Conservation (phyloP, 2,113 vertebrate species). For the Platysteira castanea region DNA sequence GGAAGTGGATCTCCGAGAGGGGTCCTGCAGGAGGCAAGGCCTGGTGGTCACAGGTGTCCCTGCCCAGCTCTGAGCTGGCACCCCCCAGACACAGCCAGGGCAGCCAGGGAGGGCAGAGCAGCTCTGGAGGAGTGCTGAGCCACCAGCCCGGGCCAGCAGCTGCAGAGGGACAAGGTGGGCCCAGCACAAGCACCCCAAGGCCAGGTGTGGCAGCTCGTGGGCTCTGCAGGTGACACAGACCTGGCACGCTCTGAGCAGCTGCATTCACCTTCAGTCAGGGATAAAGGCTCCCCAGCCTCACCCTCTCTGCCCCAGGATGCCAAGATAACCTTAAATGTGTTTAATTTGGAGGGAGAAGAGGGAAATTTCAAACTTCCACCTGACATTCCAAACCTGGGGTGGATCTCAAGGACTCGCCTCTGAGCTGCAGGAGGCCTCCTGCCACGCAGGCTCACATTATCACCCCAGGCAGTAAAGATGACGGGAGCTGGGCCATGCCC, state of each 20-base stretch:
- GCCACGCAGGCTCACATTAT: not conserved
- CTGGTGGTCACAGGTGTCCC: not conserved
- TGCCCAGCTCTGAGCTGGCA: not conserved
- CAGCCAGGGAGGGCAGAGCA: not conserved
- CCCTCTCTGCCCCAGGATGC: not conserved
- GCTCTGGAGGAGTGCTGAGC: not conserved
- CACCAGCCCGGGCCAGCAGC: not conserved
- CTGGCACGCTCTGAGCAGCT: not conserved
- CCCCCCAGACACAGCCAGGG: not conserved
- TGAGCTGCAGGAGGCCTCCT: not conserved
- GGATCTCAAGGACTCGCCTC: not conserved
- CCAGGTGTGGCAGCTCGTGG: not conserved
- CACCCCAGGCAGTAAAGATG: not conserved
- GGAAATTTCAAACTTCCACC: not conserved
- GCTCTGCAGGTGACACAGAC: not conserved
- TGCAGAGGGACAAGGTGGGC: not conserved
- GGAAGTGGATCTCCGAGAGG: conserved; percentile 88
- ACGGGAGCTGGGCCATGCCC: rapidly evolving
- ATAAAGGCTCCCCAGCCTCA: not conserved
- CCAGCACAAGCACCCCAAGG: not conserved
- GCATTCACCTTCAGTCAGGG: not conserved
- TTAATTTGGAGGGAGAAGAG: not conserved
- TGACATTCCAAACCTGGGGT: not conserved
- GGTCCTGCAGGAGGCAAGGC: conserved; percentile 75
- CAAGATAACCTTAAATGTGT: not conserved